Conservation (phyloP, 2,888 invertebrate genomes). For the Clivina fossor region DNA sequence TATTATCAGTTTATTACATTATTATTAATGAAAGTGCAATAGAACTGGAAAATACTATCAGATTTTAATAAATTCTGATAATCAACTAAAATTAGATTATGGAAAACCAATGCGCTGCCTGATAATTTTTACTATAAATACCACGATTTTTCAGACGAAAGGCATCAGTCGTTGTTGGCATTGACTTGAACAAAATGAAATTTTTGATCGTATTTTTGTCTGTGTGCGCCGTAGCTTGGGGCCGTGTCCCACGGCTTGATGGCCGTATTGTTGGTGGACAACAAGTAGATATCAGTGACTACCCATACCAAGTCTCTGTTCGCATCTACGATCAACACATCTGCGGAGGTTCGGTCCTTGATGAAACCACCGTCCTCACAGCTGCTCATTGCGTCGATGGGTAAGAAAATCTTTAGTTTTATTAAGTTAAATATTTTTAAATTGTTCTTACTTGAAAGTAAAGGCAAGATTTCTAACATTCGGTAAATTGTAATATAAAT, state of each 20-base stretch:
- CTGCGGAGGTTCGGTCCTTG: slow-evolving; percentile 18
- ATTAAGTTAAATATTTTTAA: not conserved
- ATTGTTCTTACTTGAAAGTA: not conserved
- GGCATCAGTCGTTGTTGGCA: too few species aligned
- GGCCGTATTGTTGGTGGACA: slow-evolving; percentile 18
- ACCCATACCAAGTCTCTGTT: slow-evolving; percentile 17
- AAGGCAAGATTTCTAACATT: not conserved
- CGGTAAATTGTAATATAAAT: not conserved
- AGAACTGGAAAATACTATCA: too few species aligned
- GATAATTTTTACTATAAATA: too few species aligned
- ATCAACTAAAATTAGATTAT: too few species aligned
- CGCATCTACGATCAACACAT: slow-evolving; percentile 19
- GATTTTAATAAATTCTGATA: too few species aligned
- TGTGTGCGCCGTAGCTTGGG: not conserved
- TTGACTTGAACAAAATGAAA: not conserved
- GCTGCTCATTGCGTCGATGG: slow-evolving; percentile 20
- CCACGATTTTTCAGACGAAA: too few species aligned
- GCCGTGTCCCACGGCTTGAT: slow-evolving; percentile 4
- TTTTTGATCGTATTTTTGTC: not conserved
- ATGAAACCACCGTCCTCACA: slow-evolving; percentile 9
- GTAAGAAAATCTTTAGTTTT: not conserved
- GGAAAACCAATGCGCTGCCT: too few species aligned
- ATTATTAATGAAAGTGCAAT: too few species aligned
- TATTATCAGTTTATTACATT: too few species aligned
- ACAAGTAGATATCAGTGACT: not conserved